Evolutionary conservation across 2,888 invertebrate genomes (phyloP).

Genomic region (Ariolimax columbianus): DNA sequence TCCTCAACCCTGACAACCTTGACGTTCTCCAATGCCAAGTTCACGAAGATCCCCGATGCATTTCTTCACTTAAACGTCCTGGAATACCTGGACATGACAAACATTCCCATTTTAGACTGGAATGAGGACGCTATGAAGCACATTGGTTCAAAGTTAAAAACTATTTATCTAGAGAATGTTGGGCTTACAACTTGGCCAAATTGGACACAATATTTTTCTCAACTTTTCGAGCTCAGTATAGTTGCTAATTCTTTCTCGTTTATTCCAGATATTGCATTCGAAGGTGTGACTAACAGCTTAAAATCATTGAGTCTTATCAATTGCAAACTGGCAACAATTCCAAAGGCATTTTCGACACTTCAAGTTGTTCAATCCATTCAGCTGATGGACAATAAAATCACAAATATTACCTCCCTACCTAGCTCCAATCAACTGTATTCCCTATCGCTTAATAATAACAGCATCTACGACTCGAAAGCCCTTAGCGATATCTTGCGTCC

Average conservation of each 20-base stretch:
- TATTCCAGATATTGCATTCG: background rate
- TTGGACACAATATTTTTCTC: background rate
- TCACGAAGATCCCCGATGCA: conserved; percentile 7
- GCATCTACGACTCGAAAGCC: background rate
- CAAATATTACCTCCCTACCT: background rate
- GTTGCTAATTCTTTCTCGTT: background rate
- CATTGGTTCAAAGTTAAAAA: background rate
- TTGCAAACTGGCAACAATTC: background rate
- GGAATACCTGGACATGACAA: background rate
- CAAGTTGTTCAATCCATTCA: background rate
- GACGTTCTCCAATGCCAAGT: background rate
- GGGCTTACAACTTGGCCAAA: background rate
- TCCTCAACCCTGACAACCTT: background rate
- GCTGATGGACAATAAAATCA: background rate
- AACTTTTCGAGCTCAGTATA: background rate
- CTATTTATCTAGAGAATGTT: background rate
- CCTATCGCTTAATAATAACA: background rate
- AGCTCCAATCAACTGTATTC: background rate
- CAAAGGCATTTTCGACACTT: background rate
- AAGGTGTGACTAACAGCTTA: background rate
- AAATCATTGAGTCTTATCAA: background rate
- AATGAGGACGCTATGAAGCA: background rate
- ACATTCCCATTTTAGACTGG: background rate
- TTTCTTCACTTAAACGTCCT: background rate
- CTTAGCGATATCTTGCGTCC: background rate